phyloP scores from a whole-genome alignment of 1,140 invertebrate species.

The Cryptotermes secundus region DNA sequence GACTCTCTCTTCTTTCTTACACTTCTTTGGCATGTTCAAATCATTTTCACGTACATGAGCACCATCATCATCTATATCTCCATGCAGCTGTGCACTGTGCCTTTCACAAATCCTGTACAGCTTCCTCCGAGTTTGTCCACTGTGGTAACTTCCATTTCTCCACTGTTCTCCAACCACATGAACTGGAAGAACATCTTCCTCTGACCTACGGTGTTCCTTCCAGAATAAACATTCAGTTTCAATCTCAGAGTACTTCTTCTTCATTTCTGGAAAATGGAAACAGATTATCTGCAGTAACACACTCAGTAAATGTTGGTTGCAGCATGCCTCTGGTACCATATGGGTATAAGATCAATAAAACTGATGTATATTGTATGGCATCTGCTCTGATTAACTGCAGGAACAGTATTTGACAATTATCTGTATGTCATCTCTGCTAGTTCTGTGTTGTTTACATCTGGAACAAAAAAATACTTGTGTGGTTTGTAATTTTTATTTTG shows the following conservation, averaged over 20 bases:
- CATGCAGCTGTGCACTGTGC: constrained; percentile 27
- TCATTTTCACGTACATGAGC: background rate
- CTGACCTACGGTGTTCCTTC: constrained; percentile 10
- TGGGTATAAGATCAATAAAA: no score
- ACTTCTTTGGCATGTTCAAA: background rate
- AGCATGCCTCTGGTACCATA: no score
- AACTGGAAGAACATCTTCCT: constrained; percentile 25
- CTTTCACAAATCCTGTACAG: constrained; percentile 30
- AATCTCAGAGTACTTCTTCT: background rate
- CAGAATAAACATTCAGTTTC: background rate
- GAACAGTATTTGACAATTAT: no score
- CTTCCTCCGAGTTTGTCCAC: background rate
- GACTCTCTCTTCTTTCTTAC: background rate
- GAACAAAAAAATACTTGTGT: no score
- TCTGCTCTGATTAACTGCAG: no score
- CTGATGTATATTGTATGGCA: no score
- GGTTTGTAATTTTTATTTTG: no score
- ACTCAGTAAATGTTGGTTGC: no score
- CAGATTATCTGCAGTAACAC: no score
- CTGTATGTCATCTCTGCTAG: no score
- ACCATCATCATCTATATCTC: background rate
- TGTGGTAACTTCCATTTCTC: constrained; percentile 49
- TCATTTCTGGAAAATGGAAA: background rate
- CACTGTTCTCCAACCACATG: constrained; percentile 41
- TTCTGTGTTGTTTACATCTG: no score